phyloP scores from a whole-genome alignment of 2,113 vertebrate species.

The Pluvianellus socialis region DNA sequence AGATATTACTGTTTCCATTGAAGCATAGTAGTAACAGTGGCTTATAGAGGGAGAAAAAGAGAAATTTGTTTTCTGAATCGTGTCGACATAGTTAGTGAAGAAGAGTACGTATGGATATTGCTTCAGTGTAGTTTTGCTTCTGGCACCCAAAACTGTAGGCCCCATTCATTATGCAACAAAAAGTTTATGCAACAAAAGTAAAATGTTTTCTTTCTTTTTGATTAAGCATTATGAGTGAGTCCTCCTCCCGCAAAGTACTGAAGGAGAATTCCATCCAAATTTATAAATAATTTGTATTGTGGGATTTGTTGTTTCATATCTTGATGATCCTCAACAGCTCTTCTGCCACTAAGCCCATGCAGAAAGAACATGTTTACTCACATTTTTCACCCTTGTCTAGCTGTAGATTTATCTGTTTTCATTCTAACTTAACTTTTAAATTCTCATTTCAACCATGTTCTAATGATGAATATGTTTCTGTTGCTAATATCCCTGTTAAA shows the following conservation, averaged over 20 bases:
- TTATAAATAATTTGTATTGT: neutral
- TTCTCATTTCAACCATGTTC: neutral
- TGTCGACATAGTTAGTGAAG: neutral
- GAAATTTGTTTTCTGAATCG: neutral
- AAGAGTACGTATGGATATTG: neutral
- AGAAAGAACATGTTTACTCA: neutral
- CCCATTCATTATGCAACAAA: no score
- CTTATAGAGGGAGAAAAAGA: neutral
- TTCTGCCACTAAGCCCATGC: neutral
- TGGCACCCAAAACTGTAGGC: neutral
- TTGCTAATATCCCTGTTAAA: neutral
- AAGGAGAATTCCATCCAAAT: neutral
- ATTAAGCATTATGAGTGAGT: neutral
- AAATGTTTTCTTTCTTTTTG: neutral
- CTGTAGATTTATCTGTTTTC: neutral
- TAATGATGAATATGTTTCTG: neutral
- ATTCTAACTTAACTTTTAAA: neutral
- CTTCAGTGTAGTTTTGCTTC: neutral
- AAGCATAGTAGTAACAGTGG: neutral
- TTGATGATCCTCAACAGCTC: neutral
- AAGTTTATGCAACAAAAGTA: neutral
- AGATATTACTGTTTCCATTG: neutral
- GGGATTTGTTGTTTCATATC: neutral
- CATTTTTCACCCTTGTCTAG: neutral
- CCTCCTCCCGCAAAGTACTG: neutral